Base-by-base conservation (phyloP, 1,140 invertebrate species). In the Hormaphis cornu region DNA sequence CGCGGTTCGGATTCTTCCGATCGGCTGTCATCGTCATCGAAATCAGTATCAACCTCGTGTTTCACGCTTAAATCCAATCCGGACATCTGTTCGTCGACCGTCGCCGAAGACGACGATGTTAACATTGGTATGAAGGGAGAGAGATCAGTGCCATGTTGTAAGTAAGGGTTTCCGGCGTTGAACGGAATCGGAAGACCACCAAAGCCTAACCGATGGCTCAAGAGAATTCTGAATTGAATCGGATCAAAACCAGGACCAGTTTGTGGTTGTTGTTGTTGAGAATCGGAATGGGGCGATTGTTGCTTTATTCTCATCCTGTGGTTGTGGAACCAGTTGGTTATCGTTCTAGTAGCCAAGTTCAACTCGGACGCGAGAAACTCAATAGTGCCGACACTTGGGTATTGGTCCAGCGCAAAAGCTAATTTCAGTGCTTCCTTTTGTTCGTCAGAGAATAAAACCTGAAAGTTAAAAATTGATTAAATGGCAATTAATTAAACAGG, bases 271-370 rank as follows among this genome's bases (percentile, higher is more conserved):
- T 87, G 81, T 33, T 86, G 82, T 0, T 87, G 87, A 16, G 89
- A 83, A 66, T 84, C 83, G 20, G 54, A 48, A 22, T 90, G 88
- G 0, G 89, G 89, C 44, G 88, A 87, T 72, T 85, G 82, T 76
- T 95, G 93, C 79, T 99, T 99, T 75, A 98, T 83, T 61, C 97
- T 85, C 93, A 98, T 99, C 69, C 96, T 86, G 80, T 99, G 95
- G 78, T 98, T 99, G 81, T 98, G 96, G 83, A 98, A 98, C 96
- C 96, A 99, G 78, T 99, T 98, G 18, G 93, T 95, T 71, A 99
- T 97, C 42, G 95, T 98, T 72, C 95, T 84, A 12, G 94, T 89
- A 1, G 93, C 93, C n/a, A 99, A 80, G 14, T 86, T 89, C 8
- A 99, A 80, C 77, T 97, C 93, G 18, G 86, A 84, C 10, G 94